These are phyloP conservation scores for Dendrolimus houi DNA, from an alignment of 2,888 invertebrate genomes.

Conservation along the genomic window DNA sequence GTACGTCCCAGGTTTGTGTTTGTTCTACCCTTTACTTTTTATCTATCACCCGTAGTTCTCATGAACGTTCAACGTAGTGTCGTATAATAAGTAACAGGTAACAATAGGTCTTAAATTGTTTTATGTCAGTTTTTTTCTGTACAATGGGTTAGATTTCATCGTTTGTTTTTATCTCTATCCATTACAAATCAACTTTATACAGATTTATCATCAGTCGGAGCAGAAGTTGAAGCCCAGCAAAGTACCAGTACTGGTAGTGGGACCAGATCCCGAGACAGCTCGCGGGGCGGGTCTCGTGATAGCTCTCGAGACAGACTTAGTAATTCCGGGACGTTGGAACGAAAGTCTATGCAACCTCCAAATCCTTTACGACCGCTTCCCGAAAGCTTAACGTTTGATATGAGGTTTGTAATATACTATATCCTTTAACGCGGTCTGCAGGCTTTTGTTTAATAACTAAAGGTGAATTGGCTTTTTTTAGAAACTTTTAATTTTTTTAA, in stretches of 20 bases:
- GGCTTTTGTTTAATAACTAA: too few species aligned
- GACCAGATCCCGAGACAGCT: conserved; percentile 58
- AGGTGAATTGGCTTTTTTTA: too few species aligned
- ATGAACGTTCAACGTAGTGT: too few species aligned
- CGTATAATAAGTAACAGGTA: too few species aligned
- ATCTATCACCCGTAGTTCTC: too few species aligned
- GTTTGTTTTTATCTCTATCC: background rate
- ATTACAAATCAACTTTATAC: conserved; percentile 8
- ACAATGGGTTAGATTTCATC: background rate
- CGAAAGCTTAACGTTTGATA: conserved; percentile 90
- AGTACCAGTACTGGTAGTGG: conserved; percentile 33
- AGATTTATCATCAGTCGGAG: conserved; percentile 88
- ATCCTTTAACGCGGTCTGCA: too few species aligned
- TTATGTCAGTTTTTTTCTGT: background rate
- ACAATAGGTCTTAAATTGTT: too few species aligned
- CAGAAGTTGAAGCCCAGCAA: conserved; percentile 77
- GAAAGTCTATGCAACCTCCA: conserved; percentile 47
- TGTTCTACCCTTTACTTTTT: too few species aligned
- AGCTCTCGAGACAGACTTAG: conserved; percentile 67
- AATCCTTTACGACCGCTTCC: conserved; percentile 83
- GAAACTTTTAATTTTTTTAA: too few species aligned
- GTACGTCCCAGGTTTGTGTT: too few species aligned
- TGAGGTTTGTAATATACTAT: conserved; percentile 74
- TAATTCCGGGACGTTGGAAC: conserved; percentile 61
- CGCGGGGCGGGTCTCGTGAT: conserved; percentile 64